Evolutionary conservation across 2,797 vertebrate species (phyloP), one percentile per base, ranked within the genome.

Genomic region (Garrulus glandarius): DNA sequence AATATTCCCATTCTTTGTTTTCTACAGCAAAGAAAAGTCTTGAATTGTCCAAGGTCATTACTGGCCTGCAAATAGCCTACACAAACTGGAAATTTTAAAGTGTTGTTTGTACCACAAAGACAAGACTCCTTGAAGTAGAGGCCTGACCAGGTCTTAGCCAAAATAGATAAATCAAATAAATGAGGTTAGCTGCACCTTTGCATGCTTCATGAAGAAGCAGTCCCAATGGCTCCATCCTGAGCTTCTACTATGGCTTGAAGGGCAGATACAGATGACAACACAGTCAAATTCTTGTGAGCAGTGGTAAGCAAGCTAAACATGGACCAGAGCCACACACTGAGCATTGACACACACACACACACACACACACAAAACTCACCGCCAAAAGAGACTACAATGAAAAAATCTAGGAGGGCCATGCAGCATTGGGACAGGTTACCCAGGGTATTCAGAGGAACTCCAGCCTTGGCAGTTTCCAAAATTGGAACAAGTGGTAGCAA

Each of bases 401-500:
- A 56, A 39, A 64, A 27, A 30, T 32, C 46, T 46, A 32, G 32
- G 44, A 57, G 30, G 18, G 49, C 13, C 7, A 10, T 15, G 41
- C 15, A 49, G 61, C 70, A 15, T 36, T 14, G 32, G 17, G 26
- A 39, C 17, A 27, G n/a, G 21, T 46, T 64, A 52, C 15, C 10
- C 29, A 30, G 22, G 15, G 15, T 27, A 16, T 13, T 52, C 30
- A 52, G n/a, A 46, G 9, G 12, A 26, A 64, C 6, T 37, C 37
- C 21, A 12, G 32, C 37, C 21, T 39, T 32, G n/a, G 7, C 10
- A 36, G 39, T 59, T 87, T 84, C 36, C 44, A 68, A 82, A 74
- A 78, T 4, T 0, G 0, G 49, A 67, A 61, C 12, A 50, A 81
- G 22, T 4, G 4, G n/a, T 56, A 11, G 32, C 26, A 75, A 44